Evolutionary conservation across 2,797 vertebrate genomes (phyloP).

Genomic region (Acipenser oxyrinchus): DNA sequence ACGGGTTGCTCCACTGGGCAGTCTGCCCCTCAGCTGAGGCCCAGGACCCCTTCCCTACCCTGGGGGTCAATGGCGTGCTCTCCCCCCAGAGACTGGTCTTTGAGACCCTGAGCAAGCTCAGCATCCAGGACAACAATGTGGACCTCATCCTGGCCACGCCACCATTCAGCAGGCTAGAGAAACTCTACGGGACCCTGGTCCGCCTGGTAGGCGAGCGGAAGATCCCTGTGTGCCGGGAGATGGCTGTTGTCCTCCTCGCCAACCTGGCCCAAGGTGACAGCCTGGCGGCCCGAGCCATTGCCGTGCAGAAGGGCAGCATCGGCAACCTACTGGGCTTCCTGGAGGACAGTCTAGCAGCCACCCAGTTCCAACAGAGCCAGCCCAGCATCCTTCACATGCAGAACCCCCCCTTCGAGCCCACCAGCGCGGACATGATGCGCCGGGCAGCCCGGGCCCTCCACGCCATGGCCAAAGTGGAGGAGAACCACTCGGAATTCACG

Average conservation of each 20-base stretch:
- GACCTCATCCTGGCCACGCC: conserved; percentile 96
- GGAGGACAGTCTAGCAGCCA: conserved; percentile 96
- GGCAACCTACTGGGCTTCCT: conserved; percentile 93
- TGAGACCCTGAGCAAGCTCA: conserved; percentile 97
- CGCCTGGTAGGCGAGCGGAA: conserved; percentile 93
- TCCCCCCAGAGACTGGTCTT: conserved; percentile 97
- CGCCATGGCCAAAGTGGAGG: conserved; percentile 95
- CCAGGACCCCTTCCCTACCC: conserved; percentile 91
- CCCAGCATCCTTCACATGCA: conserved; percentile 89
- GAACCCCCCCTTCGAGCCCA: conserved; percentile 91
- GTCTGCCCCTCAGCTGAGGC: conserved; percentile 96
- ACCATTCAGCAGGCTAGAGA: conserved; percentile 89
- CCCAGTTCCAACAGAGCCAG: conserved; percentile 96
- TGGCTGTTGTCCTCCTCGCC: conserved; percentile 95
- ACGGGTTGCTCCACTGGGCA: conserved; percentile 97
- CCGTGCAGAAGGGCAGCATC: conserved; percentile 93
- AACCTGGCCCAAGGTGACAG: conserved; percentile 94
- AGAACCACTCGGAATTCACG: conserved; percentile 98
- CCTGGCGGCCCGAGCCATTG: conserved; percentile 83
- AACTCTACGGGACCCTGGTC: conserved; percentile 91
- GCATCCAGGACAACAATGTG: conserved; percentile 99
- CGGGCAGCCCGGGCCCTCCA: conserved; percentile 92
- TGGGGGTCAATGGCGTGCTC: conserved; percentile 86
- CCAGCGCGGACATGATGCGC: conserved; percentile 99
- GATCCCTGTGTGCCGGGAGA: conserved; percentile 95